A percentile compares a stretch with the other conserved stretches of the same genome.
Conservation (phyloP, 2,113 vertebrate genomes). For the Hippocampus guttulatus region DNA sequence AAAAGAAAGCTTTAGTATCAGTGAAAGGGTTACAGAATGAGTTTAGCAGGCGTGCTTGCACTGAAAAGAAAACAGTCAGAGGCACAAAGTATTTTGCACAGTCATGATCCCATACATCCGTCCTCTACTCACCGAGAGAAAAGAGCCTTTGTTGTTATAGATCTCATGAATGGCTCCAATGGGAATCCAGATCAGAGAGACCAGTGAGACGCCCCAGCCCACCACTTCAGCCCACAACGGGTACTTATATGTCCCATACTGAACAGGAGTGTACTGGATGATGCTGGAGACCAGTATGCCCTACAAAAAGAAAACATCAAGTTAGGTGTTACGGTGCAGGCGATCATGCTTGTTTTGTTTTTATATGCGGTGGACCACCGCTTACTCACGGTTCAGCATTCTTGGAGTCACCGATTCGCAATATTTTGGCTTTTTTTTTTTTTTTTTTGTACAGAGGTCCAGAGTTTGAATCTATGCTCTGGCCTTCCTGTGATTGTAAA, state of each 20-base stretch:
- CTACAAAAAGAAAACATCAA: slow-evolving; percentile 32
- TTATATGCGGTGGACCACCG: background rate
- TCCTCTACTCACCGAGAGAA: slow-evolving; percentile 56
- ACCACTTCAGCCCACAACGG: slow-evolving; percentile 68
- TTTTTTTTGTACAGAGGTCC: no score
- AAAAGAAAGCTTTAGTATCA: background rate
- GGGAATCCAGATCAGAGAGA: slow-evolving; percentile 74
- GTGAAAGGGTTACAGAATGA: no score
- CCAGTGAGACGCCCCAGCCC: slow-evolving; percentile 69
- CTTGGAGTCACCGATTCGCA: no score
- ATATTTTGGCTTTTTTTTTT: no score
- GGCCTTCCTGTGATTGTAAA: no score
- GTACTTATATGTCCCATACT: slow-evolving; percentile 66
- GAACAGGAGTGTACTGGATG: slow-evolving; percentile 64
- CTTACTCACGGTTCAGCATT: no score
- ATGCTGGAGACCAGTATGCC: slow-evolving; percentile 67
- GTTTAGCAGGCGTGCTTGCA: background rate
- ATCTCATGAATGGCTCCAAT: slow-evolving; percentile 71
- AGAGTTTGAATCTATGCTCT: no score
- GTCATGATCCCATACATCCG: background rate
- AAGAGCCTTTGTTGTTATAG: slow-evolving; percentile 58
- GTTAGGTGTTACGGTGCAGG: background rate
- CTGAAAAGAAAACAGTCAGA: background rate
- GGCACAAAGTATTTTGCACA: no score
- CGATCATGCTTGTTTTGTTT: background rate